A percentile compares a stretch with the other conserved stretches of the same genome.
These are phyloP conservation scores for Botia almorhae DNA, from an alignment of 2,797 vertebrate species.

Conservation along the genomic window DNA sequence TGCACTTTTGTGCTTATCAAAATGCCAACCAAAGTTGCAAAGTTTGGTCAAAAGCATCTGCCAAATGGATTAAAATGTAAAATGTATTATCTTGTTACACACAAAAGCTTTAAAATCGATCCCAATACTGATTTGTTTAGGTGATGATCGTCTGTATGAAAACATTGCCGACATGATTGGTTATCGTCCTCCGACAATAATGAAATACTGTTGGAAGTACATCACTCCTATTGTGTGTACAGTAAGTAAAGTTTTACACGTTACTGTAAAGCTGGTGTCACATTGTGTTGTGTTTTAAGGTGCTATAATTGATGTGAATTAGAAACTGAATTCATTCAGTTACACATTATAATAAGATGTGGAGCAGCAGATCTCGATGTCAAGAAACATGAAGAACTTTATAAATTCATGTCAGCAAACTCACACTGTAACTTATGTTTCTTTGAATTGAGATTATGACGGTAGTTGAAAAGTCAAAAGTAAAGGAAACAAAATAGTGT, in stretches of 20 bases:
- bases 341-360: no score
- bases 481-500: background rate
- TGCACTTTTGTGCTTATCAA: no score
- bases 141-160: constrained; percentile 74
- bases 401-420: no score
- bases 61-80: no score
- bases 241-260: constrained; percentile 69
- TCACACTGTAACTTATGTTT: background rate
- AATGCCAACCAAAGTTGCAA: no score
- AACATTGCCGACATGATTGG: constrained; percentile 83
- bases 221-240: constrained; percentile 76
- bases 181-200: constrained; percentile 72
- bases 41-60: no score
- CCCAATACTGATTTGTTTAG: constrained; percentile 58
- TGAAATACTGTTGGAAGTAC: constrained; percentile 80
- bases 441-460: background rate
- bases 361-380: background rate
- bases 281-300: background rate
- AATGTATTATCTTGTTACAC: background rate
- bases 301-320: background rate
- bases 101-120: background rate
- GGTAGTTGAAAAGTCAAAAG: background rate
- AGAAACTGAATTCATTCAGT: background rate
- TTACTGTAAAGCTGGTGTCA: background rate
- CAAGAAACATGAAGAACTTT: background rate